Base-by-base conservation (phyloP, 1,140 invertebrate species). In the Paralvinella palmiformis region DNA sequence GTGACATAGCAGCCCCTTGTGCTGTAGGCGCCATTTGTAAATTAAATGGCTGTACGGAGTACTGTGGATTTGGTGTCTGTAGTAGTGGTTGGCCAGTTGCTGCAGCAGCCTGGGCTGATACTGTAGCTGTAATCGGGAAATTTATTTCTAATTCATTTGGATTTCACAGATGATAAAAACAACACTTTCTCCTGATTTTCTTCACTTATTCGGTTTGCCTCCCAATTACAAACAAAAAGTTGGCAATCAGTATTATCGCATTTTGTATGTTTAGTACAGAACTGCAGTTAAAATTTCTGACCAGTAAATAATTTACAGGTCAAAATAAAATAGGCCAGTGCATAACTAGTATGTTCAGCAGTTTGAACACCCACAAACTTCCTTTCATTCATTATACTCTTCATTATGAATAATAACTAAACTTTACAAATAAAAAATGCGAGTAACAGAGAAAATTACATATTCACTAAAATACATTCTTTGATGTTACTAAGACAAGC, bases 51-150 rank as follows among this genome's bases (percentile, higher is more conserved):
- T 3, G 57, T 5, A 31, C 10, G 15, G 32, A 27, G 59, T 6
- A n/a, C 59, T 53, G 33, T 32, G 59, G 35, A 53, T 6, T n/a
- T 22, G 17, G 59, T 15, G 10, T 52, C 15, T 50, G 59, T 24
- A 92, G 79, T 57, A 94, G 80, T 4, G 91, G 91, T 74, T 91
- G 90, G 1, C 91, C 91, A 37, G 90, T 92, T 45, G 89, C 90
- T 56, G 81, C 76, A 35, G 87, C 84, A 13, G 89, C 88, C 73
- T 89, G 88, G 83, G 89, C 88, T 76, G 83, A 80, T 78, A 88
- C 83, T 33, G 83, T 84, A 68, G 85, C 86, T 87, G 72, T 7
- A 44, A 61, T 10, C 56, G n/a, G 57, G 20, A 65, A 29, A 2
- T n/a, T 27, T 7, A 20, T 17, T 29, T 27, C 24, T 2, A 13